phyloP scores from a whole-genome alignment of 2,113 vertebrate genomes.

The Sceloporus undulatus region DNA sequence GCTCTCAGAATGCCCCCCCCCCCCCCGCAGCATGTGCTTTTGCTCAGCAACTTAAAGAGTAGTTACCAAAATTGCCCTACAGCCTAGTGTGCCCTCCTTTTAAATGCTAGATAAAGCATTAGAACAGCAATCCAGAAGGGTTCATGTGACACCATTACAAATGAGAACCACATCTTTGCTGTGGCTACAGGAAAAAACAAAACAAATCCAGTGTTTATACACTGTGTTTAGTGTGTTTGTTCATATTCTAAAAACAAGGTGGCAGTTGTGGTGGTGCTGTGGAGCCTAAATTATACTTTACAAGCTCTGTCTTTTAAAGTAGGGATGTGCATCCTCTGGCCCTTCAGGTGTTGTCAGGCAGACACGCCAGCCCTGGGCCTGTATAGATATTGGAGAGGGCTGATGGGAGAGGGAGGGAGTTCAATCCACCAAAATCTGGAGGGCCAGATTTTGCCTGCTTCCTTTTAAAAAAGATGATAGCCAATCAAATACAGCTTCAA shows the following conservation, averaged over 20 bases:
- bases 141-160: not conserved
- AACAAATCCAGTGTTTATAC: no score
- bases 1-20: no score
- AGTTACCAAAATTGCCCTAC: not conserved
- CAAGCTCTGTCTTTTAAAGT: not conserved
- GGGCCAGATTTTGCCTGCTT: not conserved
- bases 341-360: not conserved
- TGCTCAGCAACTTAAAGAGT: constrained; percentile 43
- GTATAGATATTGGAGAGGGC: no score
- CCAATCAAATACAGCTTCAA: not conserved
- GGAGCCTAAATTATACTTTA: no score
- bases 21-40: not conserved
- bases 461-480: not conserved
- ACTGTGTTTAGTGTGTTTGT: not conserved
- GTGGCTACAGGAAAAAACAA: not conserved
- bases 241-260: not conserved
- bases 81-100: not conserved
- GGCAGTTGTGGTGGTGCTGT: no score
- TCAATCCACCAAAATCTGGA: no score
- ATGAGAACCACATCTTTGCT: not conserved
- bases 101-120: not conserved
- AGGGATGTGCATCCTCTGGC: not conserved
- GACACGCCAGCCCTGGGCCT: no score
- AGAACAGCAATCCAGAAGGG: not conserved
- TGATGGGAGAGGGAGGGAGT: not conserved